These are phyloP conservation scores for Mechanitis messenoides DNA, from an alignment of 2,888 invertebrate genomes.

Conservation along the genomic window DNA sequence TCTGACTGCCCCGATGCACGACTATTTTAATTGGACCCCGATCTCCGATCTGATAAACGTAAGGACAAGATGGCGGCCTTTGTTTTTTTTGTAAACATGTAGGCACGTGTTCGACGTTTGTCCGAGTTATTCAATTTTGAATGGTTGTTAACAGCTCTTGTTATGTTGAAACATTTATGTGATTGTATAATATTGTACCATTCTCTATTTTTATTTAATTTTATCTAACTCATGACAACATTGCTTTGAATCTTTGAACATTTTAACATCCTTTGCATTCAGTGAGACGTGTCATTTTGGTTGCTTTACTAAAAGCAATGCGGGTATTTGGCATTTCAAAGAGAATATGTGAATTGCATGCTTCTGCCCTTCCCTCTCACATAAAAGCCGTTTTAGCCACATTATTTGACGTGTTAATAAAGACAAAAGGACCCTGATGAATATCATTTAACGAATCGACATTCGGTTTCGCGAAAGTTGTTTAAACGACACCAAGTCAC, in stretches of 20 bases:
- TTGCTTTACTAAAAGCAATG: constrained; percentile 44
- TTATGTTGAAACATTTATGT: constrained; percentile 1
- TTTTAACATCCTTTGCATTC: constrained; percentile 21
- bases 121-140: constrained; percentile 32
- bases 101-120: constrained; percentile 64
- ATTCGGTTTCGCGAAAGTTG: constrained; percentile 60
- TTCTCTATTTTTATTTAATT: not conserved
- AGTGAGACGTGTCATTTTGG: constrained; percentile 2
- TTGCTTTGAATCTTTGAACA: constrained; percentile 1
- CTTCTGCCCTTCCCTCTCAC: constrained; percentile 41
- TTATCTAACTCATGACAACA: not conserved
- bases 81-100: constrained; percentile 46
- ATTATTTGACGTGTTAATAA: constrained; percentile 70
- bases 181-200: too few species aligned
- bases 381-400: constrained; percentile 46
- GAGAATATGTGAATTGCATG: constrained; percentile 54
- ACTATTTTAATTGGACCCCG: constrained; percentile 74
- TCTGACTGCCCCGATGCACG: constrained; percentile 71
- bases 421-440: constrained; percentile 71
- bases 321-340: constrained; percentile 46
- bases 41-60: constrained; percentile 62
- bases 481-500: constrained; percentile 74
- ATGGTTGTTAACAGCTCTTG: constrained; percentile 33
- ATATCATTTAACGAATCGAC: constrained; percentile 75
- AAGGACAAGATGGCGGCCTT: constrained; percentile 62